Evolutionary conservation across 1,140 invertebrate species (phyloP).

Genomic region (Dolichoris vasculosae): DNA sequence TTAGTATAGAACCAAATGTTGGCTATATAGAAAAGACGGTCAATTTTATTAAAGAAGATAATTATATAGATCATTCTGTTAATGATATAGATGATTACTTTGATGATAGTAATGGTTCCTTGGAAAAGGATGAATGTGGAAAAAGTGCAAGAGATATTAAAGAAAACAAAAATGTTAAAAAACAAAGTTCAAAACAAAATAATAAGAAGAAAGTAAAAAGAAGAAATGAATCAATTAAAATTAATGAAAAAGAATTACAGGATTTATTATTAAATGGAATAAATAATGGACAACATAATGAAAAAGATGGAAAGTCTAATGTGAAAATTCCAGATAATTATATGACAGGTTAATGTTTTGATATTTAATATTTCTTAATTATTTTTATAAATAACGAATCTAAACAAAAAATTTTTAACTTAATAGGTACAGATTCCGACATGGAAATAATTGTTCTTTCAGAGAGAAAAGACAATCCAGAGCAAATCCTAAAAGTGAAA

Average conservation of each 20-base stretch:
- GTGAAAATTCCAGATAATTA: conserved; percentile 72
- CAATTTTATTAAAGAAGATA: conserved; percentile 60
- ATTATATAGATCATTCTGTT: conserved; percentile 55
- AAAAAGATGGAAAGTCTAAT: conserved; percentile 56
- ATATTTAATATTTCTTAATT: conserved; percentile 12
- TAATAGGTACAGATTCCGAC: conserved; percentile 69
- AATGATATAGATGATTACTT: conserved; percentile 41
- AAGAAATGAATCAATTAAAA: conserved; percentile 62
- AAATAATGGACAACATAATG: conserved; percentile 54
- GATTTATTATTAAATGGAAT: conserved; percentile 57
- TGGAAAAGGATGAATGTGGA: conserved; percentile 52
- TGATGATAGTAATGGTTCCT: conserved; percentile 49
- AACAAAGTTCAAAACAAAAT: conserved; percentile 59
- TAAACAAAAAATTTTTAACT: conserved; percentile 38
- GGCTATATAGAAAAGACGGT: conserved; percentile 56
- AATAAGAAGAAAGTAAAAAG: conserved; percentile 64
- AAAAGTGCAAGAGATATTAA: conserved; percentile 50
- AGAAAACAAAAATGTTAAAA: conserved; percentile 59
- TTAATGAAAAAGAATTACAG: conserved; percentile 57
- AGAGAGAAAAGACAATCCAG: conserved; percentile 46
- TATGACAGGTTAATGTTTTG: conserved; percentile 65
- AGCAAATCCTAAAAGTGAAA: conserved; percentile 54
- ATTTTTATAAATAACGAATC: neutral
- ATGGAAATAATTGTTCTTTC: conserved; percentile 67
- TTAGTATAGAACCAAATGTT: conserved; percentile 57